Evolutionary conservation across 2,888 invertebrate genomes (phyloP), one percentile per base, ranked within the genome.

Genomic region (Trichopoda pennipes): DNA sequence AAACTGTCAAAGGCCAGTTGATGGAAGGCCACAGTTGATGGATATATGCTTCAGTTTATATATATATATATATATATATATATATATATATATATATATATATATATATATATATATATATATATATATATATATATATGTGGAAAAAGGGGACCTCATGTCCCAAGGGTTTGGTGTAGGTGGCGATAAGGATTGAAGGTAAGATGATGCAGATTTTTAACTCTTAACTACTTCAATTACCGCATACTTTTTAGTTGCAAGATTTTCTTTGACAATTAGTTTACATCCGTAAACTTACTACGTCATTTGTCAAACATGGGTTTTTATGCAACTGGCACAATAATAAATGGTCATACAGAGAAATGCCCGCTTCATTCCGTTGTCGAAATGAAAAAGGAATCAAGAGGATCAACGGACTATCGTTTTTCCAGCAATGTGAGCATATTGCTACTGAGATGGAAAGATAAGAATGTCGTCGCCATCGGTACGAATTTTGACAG

Each of bases 351-450:
- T 35, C 38, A 60, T 16, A 60, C 35, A 44, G 58, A 58, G 17
- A 56, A 56, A 69, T 44, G 28, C n/a, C 44, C 55, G n/a, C 68
- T 68, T 44, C 68, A n/a, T n/a, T n/a, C n/a, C n/a, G n/a, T n/a
- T n/a, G n/a, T n/a, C n/a, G n/a, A n/a, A n/a, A n/a, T n/a, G n/a
- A n/a, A n/a, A n/a, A n/a, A n/a, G n/a, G n/a, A n/a, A n/a, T n/a
- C n/a, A n/a, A n/a, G n/a, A n/a, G n/a, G n/a, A n/a, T n/a, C n/a
- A n/a, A n/a, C n/a, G n/a, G n/a, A n/a, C n/a, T n/a, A n/a, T n/a
- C n/a, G 51, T 35, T 58, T 70, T 60, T 21, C 70, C 19, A 19
- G 19, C 19, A 58, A 58, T 47, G 55, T 28, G 8, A 69, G 55
- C 17, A 44, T 69, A 56, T 42, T 68, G 23, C 23, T 68, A 16